Base-by-base conservation (phyloP, 2,797 vertebrate genomes). In the Anguilla obscura region DNA sequence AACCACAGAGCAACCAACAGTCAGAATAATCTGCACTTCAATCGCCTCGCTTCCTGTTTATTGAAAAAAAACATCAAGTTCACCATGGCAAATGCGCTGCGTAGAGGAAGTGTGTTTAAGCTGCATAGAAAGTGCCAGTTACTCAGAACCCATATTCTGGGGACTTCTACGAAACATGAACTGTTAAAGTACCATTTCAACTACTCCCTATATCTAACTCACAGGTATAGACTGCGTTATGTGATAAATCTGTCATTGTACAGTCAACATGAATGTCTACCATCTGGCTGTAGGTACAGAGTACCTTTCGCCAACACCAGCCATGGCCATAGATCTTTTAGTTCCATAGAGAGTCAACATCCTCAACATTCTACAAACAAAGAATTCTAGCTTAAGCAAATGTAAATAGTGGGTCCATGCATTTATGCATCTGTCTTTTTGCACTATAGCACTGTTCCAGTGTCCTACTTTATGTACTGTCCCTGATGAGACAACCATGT, bases 31-130 rank as follows among this genome's bases (percentile, higher is more conserved):
- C 84, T 88, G 84, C 54, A 85, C 36, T 36, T 63, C 40, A 1
- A 30, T 76, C 24, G 63, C 84, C 21, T 52, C 69, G 50, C 84
- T 88, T 88, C 87, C 87, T 88, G 87, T 88, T 88, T 88, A 71
- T 33, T 54, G 10, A 50, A 50, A 48, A 40, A 50, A 82, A 21
- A 82, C 21, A 24, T 33, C 54, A 50, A 60, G 54, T 85, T 88
- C 54, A 60, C 84, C 4, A 88, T 76, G 85, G 71, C 84, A 88
- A 40, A 79, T 52, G 9, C 3, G 40, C 3, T 5, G 21, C 8
- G 8, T 12, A 21, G 1, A 21, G 79, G 79, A 82, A 82, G 45
- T 50, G 21, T 1, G 1, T 80, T 24, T 2, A 45, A 45, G 79
- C n/a, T 48, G 1, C 79, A 48, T 21, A 9, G 79, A 50, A 82